Conservation (phyloP, 2,797 vertebrate species). For the Sciurus vulgaris region DNA sequence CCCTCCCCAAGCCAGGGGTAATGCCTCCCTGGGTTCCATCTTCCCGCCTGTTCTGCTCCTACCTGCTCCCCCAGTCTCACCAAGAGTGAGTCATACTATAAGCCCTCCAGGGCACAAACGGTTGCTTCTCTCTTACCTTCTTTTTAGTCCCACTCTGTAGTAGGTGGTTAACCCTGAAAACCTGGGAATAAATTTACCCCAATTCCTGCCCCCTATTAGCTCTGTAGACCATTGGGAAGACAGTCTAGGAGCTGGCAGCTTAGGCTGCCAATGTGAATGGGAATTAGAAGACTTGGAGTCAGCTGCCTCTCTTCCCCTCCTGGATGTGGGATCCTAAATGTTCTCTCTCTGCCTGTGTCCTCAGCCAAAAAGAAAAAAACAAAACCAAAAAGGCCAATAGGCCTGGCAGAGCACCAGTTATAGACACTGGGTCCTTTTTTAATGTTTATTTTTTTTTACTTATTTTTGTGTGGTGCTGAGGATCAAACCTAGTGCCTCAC, state of each 20-base stretch:
- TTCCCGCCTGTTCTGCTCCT: conserved; percentile 46
- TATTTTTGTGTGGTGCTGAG: too few relatives aligned
- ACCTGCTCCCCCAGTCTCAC: conserved; percentile 70
- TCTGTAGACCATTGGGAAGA: background rate
- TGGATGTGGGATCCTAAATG: background rate
- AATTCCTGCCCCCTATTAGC: background rate
- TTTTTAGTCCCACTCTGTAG: conserved; percentile 15
- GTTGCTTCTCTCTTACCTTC: conserved; percentile 33
- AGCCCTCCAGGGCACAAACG: conserved; percentile 71
- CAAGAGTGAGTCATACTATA: conserved; percentile 65
- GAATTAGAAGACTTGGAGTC: background rate
- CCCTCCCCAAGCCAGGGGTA: background rate
- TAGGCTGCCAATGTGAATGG: background rate
- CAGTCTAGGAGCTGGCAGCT: conserved; percentile 14
- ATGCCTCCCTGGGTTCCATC: background rate
- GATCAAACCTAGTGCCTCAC: too few relatives aligned
- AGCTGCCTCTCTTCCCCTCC: background rate
- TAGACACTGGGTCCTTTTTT: background rate
- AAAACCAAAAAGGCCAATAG: background rate
- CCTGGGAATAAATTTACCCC: background rate
- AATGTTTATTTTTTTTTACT: too few relatives aligned
- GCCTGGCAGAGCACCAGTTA: conserved; percentile 33
- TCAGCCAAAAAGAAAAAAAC: background rate
- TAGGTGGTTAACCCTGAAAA: background rate
- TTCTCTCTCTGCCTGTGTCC: conserved; percentile 15